Evolutionary conservation across 2,113 vertebrate species (phyloP), one percentile per base, ranked within the genome.

Genomic region (Electrona antarctica): DNA sequence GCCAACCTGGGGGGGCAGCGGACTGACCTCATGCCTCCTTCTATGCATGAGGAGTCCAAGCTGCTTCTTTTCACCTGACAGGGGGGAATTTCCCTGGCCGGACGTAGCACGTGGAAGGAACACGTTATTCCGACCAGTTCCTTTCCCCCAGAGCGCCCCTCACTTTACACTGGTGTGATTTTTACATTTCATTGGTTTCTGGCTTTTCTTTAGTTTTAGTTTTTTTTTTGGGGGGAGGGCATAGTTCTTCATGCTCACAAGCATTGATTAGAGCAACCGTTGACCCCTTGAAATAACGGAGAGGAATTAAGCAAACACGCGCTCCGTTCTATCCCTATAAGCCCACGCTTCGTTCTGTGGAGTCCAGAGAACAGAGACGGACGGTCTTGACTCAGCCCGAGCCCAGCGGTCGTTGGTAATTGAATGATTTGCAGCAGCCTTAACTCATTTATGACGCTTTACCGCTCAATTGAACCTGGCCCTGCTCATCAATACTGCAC

Each of bases 401-500:
- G 87, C 80, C 81, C 79, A 77, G 85, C 83, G 71, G 85, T 90
- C 83, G 84, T 90, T 90, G 73, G 75, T 90, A 89, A 89, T 90
- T 86, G 83, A 89, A 91, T 91, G 87, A 90, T 84, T 90, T 64
- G 57, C 84, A 82, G 85, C 80, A 46, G 78, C 80, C 82, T 82
- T 90, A 90, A 91, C 88, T 89, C 81, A 85, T 84, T 92, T 90
- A 90, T 87, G 84, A 89, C 85, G 78, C 89, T 90, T 90, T 89
- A 80, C 82, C 71, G 87, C 88, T 92, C 88, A 87, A 90, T 90
- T 90, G 81, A 85, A 86, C 87, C 87, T 80, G 60, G 77, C 81
- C 83, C 82, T 73, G 73, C 85, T 87, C 89, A 88, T 90, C 90
- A 89, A 90, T 89, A 88, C 79, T 79, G 81, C 88, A 79, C 87